Evolutionary conservation across 2,113 vertebrate genomes (phyloP), one percentile per base, ranked within the genome.

Genomic region (Caranx ignobilis): DNA sequence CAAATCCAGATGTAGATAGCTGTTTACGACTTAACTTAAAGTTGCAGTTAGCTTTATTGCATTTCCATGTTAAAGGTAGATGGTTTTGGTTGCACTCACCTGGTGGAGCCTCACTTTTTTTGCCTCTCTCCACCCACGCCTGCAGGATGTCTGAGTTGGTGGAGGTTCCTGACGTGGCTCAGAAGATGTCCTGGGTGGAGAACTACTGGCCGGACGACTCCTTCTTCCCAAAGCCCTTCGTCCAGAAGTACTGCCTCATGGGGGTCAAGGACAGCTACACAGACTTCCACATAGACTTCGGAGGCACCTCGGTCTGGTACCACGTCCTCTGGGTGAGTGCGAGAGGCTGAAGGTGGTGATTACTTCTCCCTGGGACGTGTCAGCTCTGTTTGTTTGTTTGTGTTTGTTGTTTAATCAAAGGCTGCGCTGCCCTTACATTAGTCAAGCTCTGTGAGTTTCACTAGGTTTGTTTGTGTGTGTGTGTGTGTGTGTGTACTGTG

Each of bases 201-300:
- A 99, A 99, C 91, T 99, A 99, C 80, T 99, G 98, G 98, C 98
- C 98, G 2, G 97, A 99, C 54, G 98, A 99, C 90, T 99, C 98
- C 66, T 96, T 98, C 89, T 99, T 99, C 91, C 98, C 98, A 73
- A 99, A 99, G 85, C 98, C 98, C 64, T 99, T 98, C 90, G 98
- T 99, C 91, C 98, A 99, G 94, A 99, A 99, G 93, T 99, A 99
- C 86, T 99, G 98, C 84, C 94, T 99, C 71, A 99, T 99, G 98
- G 98, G 98, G 57, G 97, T 99, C 85, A 97, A 97, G 92, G 96
- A 97, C 93, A 98, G 98, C 93, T 99, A 99, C 74, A 99, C 98
- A 0, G 98, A 99, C 87, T 99, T 99, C 92, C 98, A 99, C 94
- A 99, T 99, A 18, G 98, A 99, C 95, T 99, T 99, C 50, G 98